Evolutionary conservation across 2,888 invertebrate genomes (phyloP).

Genomic region (Patella ulyssiponensis): DNA sequence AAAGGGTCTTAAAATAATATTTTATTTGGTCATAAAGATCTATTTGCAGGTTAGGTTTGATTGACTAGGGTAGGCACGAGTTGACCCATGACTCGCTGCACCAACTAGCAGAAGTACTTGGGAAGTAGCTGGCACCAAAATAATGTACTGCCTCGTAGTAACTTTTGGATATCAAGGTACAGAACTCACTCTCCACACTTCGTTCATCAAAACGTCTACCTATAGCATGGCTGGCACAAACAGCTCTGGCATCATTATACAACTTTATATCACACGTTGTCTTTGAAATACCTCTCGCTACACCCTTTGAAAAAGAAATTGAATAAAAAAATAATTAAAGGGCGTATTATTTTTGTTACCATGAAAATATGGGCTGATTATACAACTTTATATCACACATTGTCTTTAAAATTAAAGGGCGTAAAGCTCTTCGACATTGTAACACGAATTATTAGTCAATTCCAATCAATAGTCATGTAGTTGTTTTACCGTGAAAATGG

Average conservation of each 20-base stretch:
- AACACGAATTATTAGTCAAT: no score
- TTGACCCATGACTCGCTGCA: constrained; percentile 19
- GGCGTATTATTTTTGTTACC: not conserved
- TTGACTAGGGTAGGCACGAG: constrained; percentile 12
- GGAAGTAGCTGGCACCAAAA: constrained; percentile 13
- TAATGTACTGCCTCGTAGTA: constrained; percentile 18
- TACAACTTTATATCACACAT: constrained; percentile 15
- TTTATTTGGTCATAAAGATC: no score
- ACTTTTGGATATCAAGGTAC: not conserved
- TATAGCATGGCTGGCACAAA: constrained; percentile 2
- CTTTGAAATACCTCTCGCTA: not conserved
- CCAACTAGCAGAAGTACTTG: not conserved
- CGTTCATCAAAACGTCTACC: constrained; percentile 4
- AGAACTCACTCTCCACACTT: constrained; percentile 11
- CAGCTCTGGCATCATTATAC: constrained; percentile 7
- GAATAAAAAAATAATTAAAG: no score
- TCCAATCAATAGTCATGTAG: no score
- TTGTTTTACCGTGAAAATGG: no score
- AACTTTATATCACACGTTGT: constrained; percentile 13
- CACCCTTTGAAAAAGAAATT: not conserved
- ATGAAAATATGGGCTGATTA: not conserved
- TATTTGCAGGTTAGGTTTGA: no score
- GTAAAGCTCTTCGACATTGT: no score
- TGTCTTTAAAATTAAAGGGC: not conserved
- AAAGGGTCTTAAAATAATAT: no score